Conservation (phyloP, 2,113 vertebrate genomes). For the Recurvirostra avosetta region DNA sequence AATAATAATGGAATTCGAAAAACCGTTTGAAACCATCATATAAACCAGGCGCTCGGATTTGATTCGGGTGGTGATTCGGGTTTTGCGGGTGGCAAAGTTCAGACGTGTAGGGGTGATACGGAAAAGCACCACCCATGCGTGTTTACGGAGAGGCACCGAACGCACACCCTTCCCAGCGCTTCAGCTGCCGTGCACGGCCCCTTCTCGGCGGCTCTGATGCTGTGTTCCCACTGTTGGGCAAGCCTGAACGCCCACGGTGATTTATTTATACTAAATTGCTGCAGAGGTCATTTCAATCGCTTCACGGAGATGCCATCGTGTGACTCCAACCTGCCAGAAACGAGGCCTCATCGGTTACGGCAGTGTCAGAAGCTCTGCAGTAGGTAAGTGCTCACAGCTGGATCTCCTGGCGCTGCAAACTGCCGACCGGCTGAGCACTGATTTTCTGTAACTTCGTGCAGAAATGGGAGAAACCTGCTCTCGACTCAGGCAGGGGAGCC, state of each 20-base stretch:
- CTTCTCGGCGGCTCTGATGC: rapidly evolving
- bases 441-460: rapidly evolving
- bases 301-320: neutral
- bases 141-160: neutral
- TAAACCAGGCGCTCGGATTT: neutral
- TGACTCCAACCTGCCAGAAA: neutral
- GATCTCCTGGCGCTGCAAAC: neutral
- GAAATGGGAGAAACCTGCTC: neutral
- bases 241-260: neutral
- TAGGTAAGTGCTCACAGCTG: neutral
- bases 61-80: neutral
- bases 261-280: neutral
- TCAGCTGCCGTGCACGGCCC: neutral
- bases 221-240: neutral
- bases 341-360: neutral
- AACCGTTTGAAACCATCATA: neutral
- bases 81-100: neutral
- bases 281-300: neutral
- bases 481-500: neutral
- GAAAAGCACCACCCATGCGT: neutral
- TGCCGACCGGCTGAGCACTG: neutral
- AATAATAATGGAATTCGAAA: neutral
- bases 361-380: neutral
- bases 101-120: rapidly evolving
- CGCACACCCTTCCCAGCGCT: neutral